Percentiles rank a stretch among this genome's conserved stretches.
phyloP scores from a whole-genome alignment of 2,888 invertebrate species.

The Ophion ellenae region DNA sequence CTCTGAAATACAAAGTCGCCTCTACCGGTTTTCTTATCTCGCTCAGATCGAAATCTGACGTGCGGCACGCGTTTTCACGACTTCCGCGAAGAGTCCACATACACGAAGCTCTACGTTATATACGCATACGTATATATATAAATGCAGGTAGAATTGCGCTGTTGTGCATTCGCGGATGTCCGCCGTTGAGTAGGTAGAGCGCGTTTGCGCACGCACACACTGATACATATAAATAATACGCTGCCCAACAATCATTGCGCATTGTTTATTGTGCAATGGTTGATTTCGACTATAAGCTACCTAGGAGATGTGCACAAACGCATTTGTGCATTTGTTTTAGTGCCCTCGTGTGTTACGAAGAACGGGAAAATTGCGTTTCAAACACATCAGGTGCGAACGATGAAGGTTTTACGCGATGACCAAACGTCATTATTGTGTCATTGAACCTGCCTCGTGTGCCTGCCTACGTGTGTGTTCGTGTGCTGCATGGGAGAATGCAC shows the following conservation, averaged over 20 bases:
- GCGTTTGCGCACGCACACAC: neutral
- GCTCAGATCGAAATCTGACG: slow-evolving; percentile 78
- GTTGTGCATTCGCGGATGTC: slow-evolving; percentile 37
- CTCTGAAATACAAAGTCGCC: slow-evolving; percentile 57
- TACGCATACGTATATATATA: neutral
- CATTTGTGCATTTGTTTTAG: slow-evolving; percentile 4
- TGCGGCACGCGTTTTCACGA: slow-evolving; percentile 79
- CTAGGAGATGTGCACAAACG: neutral
- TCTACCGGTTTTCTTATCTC: slow-evolving; percentile 79
- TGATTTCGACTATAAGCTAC: neutral
- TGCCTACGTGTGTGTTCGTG: neutral
- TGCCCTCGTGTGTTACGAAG: neutral
- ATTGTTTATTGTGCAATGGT: slow-evolving; percentile 11
- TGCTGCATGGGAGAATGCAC: slow-evolving; percentile 42
- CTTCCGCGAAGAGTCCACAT: slow-evolving; percentile 67
- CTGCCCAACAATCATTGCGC: neutral
- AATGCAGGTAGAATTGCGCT: slow-evolving; percentile 37
- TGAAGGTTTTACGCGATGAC: slow-evolving; percentile 56
- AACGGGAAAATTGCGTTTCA: slow-evolving; percentile 45
- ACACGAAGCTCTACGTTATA: neutral
- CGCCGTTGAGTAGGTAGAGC: slow-evolving; percentile 24
- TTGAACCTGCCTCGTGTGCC: slow-evolving; percentile 56
- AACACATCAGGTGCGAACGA: slow-evolving; percentile 51
- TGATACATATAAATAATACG: neutral
- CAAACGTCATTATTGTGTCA: slow-evolving; percentile 64